Conservation (phyloP, 2,888 invertebrate species). For the Athripsodes cinereus region DNA sequence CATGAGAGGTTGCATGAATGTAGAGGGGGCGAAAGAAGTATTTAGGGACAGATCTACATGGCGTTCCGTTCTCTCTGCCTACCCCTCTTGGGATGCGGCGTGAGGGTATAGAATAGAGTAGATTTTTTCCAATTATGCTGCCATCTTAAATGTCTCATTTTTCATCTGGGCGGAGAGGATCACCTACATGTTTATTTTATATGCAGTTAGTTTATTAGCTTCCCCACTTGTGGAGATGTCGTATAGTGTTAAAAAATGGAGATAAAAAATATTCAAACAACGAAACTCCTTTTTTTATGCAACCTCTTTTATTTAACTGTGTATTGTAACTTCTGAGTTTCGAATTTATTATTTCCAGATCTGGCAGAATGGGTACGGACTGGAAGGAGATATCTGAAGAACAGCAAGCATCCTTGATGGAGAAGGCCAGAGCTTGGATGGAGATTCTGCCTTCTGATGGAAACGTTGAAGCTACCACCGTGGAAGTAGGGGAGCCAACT, state of each 20-base stretch:
- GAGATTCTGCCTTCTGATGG: slow-evolving; percentile 51
- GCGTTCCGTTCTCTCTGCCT: too few species aligned
- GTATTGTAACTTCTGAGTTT: not conserved
- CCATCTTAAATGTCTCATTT: too few species aligned
- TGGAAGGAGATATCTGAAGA: slow-evolving; percentile 42
- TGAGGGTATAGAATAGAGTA: too few species aligned
- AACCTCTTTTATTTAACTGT: not conserved
- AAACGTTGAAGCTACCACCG: slow-evolving; percentile 46
- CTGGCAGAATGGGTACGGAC: slow-evolving; percentile 53
- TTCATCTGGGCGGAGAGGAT: too few species aligned
- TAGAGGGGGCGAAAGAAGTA: too few species aligned
- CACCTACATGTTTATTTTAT: not conserved
- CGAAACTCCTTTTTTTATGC: not conserved
- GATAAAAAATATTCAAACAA: too few species aligned
- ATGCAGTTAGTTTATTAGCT: not conserved
- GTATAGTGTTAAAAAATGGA: too few species aligned
- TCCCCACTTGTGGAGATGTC: too few species aligned
- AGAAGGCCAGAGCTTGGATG: slow-evolving; percentile 65
- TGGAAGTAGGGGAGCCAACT: slow-evolving; percentile 68
- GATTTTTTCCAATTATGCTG: too few species aligned
- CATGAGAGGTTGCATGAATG: too few species aligned
- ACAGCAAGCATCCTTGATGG: slow-evolving; percentile 45
- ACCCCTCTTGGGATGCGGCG: too few species aligned
- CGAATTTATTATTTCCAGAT: slow-evolving; percentile 37
- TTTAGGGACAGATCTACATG: too few species aligned